These are phyloP conservation scores for Tricholauxania praeusta DNA, from an alignment of 2,888 invertebrate species.

Conservation along the genomic window DNA sequence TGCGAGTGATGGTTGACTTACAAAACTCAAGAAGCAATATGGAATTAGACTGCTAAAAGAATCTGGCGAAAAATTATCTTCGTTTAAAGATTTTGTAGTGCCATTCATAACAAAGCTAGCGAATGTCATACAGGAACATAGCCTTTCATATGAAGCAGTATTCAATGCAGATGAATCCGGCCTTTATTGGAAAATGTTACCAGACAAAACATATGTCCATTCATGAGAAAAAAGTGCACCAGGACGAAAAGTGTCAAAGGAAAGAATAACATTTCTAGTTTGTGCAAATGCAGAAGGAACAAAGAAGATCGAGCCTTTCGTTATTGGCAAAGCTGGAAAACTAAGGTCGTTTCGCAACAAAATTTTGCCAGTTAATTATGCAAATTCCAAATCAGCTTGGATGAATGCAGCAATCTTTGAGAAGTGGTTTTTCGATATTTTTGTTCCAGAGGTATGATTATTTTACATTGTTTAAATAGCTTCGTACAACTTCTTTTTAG, in stretches of 20 bases:
- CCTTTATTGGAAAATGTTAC: constrained; percentile 33
- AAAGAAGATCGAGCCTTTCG: constrained; percentile 30
- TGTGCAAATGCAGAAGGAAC: constrained; percentile 29
- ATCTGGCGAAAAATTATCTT: constrained; percentile 27
- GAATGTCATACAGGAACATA: constrained; percentile 24
- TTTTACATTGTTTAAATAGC: neutral
- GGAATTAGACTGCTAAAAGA: constrained; percentile 31
- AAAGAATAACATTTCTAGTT: constrained; percentile 23
- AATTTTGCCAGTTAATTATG: constrained; percentile 21
- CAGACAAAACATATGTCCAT: constrained; percentile 35
- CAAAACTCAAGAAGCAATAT: constrained; percentile 26
- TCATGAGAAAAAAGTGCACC: constrained; percentile 33
- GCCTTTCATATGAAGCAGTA: constrained; percentile 25
- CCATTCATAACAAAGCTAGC: neutral
- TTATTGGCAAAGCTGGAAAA: constrained; percentile 26
- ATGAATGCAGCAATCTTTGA: constrained; percentile 14
- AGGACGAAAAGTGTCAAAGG: constrained; percentile 33
- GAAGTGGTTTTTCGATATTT: constrained; percentile 15
- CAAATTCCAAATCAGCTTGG: constrained; percentile 17
- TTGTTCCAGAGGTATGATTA: constrained; percentile 6
- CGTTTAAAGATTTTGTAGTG: neutral
- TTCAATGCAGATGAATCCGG: constrained; percentile 35
- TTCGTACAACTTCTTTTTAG: neutral
- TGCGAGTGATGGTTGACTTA: no score
- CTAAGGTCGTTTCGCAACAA: constrained; percentile 22